Evolutionary conservation across 2,888 invertebrate species (phyloP).

Genomic region (Strigamia maritima): DNA sequence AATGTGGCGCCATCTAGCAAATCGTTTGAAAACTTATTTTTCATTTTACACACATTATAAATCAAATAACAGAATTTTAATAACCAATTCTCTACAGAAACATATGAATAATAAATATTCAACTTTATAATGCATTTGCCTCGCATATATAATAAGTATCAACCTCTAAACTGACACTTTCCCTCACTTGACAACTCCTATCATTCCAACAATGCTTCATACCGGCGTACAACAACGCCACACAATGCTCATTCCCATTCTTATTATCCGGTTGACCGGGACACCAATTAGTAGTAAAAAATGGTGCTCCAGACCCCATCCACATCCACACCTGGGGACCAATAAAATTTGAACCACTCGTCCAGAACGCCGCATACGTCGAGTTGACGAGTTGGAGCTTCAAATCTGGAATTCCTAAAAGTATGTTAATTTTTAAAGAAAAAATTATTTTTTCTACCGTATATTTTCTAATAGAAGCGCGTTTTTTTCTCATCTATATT

Average conservation of each 20-base stretch:
- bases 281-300: neutral
- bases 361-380: neutral
- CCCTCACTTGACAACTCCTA: neutral
- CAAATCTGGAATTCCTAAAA: neutral
- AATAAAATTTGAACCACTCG: neutral
- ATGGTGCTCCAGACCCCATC: constrained; percentile 7
- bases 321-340: neutral
- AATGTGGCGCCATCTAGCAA: no score
- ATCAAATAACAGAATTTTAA: no score
- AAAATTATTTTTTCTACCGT: neutral
- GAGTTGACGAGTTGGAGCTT: neutral
- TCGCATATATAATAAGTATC: constrained; percentile 5
- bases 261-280: constrained; percentile 21
- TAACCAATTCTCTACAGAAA: no score
- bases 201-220: neutral
- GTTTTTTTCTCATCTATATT: no score
- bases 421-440: neutral
- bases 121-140: no score
- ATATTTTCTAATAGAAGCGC: neutral
- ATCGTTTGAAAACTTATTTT: no score
- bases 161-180: neutral
- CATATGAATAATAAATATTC: no score
- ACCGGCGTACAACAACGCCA: neutral
- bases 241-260: constrained; percentile 12
- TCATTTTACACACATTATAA: no score